Conservation (phyloP, 2,888 invertebrate genomes). For the Baccha elongata region DNA sequence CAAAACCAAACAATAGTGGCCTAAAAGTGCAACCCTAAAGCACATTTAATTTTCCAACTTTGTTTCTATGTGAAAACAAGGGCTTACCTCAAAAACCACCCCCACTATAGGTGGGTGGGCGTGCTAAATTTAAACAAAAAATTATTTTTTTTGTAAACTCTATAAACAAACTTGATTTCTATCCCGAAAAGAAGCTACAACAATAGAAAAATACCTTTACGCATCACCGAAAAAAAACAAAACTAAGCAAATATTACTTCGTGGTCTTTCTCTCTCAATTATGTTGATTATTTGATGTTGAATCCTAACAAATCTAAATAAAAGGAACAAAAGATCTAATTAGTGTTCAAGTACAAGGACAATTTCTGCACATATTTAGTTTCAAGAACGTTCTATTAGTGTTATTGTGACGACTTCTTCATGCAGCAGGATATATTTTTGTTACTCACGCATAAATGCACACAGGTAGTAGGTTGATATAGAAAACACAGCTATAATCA, state of each 20-base stretch:
- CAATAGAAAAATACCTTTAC: conserved; percentile 4
- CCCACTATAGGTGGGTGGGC: conserved; percentile 1
- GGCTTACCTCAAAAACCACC: conserved; percentile 13
- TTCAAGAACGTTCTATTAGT: background rate
- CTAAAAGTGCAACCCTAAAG: conserved; percentile 51
- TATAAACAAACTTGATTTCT: conserved; percentile 62
- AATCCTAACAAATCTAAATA: conserved; percentile 3
- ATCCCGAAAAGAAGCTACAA: conserved; percentile 28
- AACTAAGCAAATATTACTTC: conserved; percentile 19
- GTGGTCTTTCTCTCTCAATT: conserved; percentile 11
- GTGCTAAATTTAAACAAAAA: conserved; percentile 39
- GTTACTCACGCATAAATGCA: conserved; percentile 23
- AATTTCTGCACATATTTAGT: conserved; percentile 21
- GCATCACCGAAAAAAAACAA: conserved; percentile 1
- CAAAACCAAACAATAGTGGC: conserved; percentile 53
- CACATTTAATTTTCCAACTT: conserved; percentile 22
- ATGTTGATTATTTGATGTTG: background rate
- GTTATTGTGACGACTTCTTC: conserved; percentile 4
- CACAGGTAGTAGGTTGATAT: conserved; percentile 30
- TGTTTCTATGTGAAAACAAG: conserved; percentile 30
- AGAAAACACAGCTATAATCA: conserved; percentile 67
- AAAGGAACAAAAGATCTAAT: conserved; percentile 19
- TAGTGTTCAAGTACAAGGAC: conserved; percentile 21
- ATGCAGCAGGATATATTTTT: conserved; percentile 28
- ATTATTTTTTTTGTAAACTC: conserved; percentile 54